Conservation (phyloP, 2,113 vertebrate genomes). For the Gorsachius goisagi region DNA sequence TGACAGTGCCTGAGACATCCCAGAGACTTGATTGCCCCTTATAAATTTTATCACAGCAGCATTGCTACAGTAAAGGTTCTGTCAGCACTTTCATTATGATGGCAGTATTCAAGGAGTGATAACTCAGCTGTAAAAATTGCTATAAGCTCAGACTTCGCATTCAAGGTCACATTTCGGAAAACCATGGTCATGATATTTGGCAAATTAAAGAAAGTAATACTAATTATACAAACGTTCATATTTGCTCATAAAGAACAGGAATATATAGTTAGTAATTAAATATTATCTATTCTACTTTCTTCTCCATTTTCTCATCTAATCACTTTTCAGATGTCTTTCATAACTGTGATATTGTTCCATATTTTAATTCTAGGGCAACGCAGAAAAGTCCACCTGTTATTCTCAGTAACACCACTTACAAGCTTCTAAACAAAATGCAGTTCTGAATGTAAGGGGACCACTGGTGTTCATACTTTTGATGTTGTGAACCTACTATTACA, state of each 20-base stretch:
- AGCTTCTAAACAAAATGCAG: neutral
- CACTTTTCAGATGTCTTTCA: neutral
- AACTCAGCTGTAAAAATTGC: conserved; percentile 35
- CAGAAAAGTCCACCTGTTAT: neutral
- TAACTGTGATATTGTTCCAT: neutral
- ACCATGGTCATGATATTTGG: neutral
- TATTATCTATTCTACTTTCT: neutral
- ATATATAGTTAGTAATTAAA: neutral
- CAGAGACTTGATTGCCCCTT: conserved; percentile 10
- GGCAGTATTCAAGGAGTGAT: neutral
- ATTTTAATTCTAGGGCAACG: neutral
- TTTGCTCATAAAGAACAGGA: neutral
- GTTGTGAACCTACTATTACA: neutral
- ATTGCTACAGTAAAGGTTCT: conserved; percentile 18
- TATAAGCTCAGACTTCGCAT: neutral
- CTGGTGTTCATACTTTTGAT: neutral
- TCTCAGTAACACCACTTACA: neutral
- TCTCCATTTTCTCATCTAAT: neutral
- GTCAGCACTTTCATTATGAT: conserved; percentile 55
- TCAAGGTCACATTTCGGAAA: neutral
- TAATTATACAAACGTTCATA: neutral
- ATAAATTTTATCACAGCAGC: conserved; percentile 47
- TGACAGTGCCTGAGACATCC: neutral
- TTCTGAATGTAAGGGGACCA: neutral
- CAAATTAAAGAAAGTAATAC: neutral